Conservation (phyloP, 2,888 invertebrate species). For the Cheilosia vernalis region DNA sequence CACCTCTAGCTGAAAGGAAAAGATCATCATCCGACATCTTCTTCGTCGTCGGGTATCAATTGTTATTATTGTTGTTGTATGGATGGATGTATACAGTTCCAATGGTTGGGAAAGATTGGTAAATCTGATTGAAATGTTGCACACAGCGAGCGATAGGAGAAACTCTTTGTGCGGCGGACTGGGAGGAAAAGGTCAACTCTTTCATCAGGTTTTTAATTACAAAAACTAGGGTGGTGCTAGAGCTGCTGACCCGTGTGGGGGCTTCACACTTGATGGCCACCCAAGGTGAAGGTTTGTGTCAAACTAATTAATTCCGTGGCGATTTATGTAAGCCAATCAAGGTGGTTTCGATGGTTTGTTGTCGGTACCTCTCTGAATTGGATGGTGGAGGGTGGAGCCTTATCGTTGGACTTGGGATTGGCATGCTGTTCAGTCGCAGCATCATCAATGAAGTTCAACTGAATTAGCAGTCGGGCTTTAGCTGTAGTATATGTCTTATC, state of each 20-base stretch:
- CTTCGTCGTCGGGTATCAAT: slow-evolving; percentile 53
- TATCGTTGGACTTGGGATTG: no score
- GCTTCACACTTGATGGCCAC: slow-evolving; percentile 60
- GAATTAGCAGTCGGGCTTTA: no score
- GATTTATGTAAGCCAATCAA: slow-evolving; percentile 32
- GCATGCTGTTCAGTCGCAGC: no score
- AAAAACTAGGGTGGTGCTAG: slow-evolving; percentile 30
- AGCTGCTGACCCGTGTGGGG: slow-evolving; percentile 34
- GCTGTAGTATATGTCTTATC: no score
- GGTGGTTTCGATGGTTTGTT: slow-evolving; percentile 32
- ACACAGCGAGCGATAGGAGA: background rate
- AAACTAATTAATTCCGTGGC: slow-evolving; percentile 68
- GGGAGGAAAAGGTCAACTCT: slow-evolving; percentile 57
- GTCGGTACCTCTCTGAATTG: slow-evolving; percentile 28
- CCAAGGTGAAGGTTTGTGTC: slow-evolving; percentile 62
- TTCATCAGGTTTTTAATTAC: slow-evolving; percentile 69
- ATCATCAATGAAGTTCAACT: no score
- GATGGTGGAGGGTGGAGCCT: background rate
- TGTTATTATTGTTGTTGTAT: slow-evolving; percentile 10
- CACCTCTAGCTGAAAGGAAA: slow-evolving; percentile 64
- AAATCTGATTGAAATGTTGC: slow-evolving; percentile 43
- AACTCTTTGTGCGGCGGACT: slow-evolving; percentile 7
- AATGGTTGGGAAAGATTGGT: slow-evolving; percentile 58
- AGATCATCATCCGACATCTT: slow-evolving; percentile 69
- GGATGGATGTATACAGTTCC: background rate